These are phyloP conservation scores for Upupa epops DNA, from an alignment of 2,113 vertebrate genomes.

Conservation along the genomic window DNA sequence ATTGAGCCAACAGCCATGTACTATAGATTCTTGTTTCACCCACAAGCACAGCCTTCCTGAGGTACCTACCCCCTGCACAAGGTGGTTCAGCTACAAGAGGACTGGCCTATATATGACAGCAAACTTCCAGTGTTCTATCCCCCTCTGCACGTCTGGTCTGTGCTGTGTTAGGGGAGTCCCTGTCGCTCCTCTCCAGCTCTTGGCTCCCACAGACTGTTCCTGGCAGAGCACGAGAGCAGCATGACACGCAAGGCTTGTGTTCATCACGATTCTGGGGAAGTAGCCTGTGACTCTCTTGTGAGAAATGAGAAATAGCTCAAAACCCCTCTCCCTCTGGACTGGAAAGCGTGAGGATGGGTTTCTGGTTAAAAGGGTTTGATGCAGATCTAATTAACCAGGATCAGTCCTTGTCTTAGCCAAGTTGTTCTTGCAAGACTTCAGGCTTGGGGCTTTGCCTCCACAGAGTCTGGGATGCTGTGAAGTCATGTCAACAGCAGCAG, in stretches of 20 bases:
- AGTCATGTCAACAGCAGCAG: background rate
- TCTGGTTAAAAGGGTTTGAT: background rate
- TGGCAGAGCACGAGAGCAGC: background rate
- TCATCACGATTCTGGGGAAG: background rate
- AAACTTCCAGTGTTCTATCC: background rate
- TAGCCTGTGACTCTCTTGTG: background rate
- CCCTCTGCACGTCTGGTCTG: background rate
- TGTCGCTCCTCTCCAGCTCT: background rate
- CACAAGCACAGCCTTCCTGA: constrained; percentile 43
- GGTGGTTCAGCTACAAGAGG: constrained; percentile 30
- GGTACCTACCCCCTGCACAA: constrained; percentile 22
- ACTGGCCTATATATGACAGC: constrained; percentile 58
- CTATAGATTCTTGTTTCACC: constrained; percentile 59
- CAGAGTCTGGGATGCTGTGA: background rate
- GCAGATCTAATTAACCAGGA: background rate
- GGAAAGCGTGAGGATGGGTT: fast-evolving
- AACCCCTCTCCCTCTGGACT: background rate
- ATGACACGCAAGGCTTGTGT: background rate
- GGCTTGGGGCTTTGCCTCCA: background rate
- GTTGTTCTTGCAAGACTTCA: background rate
- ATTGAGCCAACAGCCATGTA: constrained; percentile 65
- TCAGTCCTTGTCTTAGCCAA: background rate
- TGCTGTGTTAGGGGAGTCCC: background rate
- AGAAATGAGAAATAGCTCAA: background rate
- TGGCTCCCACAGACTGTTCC: background rate